Evolutionary conservation across 2,888 invertebrate genomes (phyloP).

Genomic region (Eupithecia vulgata): DNA sequence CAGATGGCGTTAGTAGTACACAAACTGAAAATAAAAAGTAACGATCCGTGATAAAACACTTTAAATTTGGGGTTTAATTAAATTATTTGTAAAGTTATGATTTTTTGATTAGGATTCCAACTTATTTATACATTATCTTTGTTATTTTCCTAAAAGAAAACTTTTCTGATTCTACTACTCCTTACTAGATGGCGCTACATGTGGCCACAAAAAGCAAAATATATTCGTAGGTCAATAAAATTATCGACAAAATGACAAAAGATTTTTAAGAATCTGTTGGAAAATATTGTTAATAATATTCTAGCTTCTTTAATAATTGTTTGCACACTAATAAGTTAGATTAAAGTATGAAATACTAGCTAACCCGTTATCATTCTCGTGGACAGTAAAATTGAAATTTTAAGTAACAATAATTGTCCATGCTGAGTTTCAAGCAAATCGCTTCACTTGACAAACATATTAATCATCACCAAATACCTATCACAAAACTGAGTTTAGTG

Average conservation of each 20-base stretch:
- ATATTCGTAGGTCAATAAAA: too few relatives aligned
- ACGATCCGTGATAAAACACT: neutral
- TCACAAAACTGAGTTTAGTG: too few relatives aligned
- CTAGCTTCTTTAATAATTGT: neutral
- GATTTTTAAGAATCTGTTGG: too few relatives aligned
- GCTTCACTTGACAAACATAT: too few relatives aligned
- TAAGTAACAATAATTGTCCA: too few relatives aligned
- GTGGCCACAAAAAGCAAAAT: neutral
- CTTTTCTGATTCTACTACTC: conserved; percentile 9
- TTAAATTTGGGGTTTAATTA: neutral
- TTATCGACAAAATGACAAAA: too few relatives aligned
- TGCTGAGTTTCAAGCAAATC: too few relatives aligned
- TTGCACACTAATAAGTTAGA: neutral
- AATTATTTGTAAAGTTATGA: neutral
- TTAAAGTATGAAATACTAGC: neutral
- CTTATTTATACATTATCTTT: neutral
- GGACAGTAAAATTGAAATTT: too few relatives aligned
- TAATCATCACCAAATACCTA: too few relatives aligned
- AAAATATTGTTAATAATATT: too few relatives aligned
- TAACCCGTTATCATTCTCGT: too few relatives aligned
- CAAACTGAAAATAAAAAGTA: neutral
- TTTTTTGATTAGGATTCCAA: neutral
- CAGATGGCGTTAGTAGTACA: conserved; percentile 64
- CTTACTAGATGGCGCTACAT: conserved; percentile 39
- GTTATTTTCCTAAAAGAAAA: neutral